Conservation (phyloP, 1,140 invertebrate genomes). For the Helicoverpa zea region DNA sequence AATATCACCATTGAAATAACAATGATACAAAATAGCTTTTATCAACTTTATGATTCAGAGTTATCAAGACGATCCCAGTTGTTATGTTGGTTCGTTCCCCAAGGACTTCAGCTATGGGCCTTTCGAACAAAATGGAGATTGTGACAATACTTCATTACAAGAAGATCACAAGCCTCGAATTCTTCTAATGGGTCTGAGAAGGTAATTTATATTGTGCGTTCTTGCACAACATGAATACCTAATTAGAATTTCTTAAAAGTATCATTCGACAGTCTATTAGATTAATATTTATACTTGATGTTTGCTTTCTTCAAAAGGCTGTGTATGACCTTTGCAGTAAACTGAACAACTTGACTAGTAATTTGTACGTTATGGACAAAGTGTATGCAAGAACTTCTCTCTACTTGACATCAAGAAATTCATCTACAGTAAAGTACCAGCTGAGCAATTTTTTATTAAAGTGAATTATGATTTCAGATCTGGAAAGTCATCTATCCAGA, state of each 20-base stretch:
- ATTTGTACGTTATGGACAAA: not conserved
- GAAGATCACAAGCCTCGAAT: slow-evolving; percentile 96
- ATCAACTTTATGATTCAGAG: slow-evolving; percentile 82
- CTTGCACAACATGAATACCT: not conserved
- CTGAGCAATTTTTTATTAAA: too few relatives aligned
- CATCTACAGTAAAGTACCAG: not conserved
- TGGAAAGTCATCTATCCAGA: slow-evolving; percentile 99
- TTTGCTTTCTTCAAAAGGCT: too few relatives aligned
- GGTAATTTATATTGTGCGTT: slow-evolving; percentile 86
- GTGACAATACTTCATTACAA: slow-evolving; percentile 87
- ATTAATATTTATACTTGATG: too few relatives aligned
- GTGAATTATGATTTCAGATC: slow-evolving; percentile 89
- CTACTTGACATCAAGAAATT: not conserved
- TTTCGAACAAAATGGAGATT: slow-evolving; percentile 90
- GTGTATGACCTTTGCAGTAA: too few relatives aligned
- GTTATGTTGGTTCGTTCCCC: slow-evolving; percentile 94
- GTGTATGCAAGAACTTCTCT: not conserved
- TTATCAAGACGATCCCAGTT: slow-evolving; percentile 90
- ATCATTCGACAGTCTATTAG: too few relatives aligned
- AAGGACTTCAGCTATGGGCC: slow-evolving; percentile 97
- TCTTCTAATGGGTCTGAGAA: slow-evolving; percentile 97
- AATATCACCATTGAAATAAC: not conserved
- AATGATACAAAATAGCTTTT: slow-evolving; percentile 39
- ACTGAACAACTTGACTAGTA: not conserved
- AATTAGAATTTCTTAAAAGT: not conserved